Percentiles rank a stretch among this genome's conserved stretches.
Evolutionary conservation across 37 sponge, comb jelly and placozoan genomes (phyloP).

Genomic region (Aplysina aerophoba): DNA sequence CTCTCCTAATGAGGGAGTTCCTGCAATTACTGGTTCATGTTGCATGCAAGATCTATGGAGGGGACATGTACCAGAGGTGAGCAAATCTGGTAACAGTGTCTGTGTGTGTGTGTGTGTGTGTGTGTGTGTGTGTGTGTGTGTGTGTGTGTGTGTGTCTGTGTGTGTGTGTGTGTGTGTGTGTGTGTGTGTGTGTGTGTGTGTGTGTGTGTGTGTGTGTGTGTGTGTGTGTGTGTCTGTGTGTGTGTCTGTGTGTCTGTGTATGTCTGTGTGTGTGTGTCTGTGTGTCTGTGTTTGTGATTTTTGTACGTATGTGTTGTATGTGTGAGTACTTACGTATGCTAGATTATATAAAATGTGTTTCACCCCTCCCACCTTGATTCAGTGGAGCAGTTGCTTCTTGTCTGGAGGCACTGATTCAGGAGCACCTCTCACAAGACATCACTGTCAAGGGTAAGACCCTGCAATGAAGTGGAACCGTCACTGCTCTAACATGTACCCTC

Average conservation of each 20-base stretch:
- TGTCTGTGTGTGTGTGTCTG: neutral
- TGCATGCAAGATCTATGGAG: neutral
- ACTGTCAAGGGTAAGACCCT: no score
- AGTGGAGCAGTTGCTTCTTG: no score
- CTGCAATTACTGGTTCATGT: constrained; percentile 70
- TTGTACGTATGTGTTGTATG: neutral
- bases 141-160: neutral
- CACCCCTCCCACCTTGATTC: no score
- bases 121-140: neutral
- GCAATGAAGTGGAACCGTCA: no score
- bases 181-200: no score
- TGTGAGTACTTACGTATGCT: neutral
- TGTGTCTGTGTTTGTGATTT: neutral
- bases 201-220: no score
- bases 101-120: neutral
- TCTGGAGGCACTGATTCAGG: no score
- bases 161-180: no score
- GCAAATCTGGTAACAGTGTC: no score
- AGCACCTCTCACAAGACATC: no score
- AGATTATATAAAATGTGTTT: no score
- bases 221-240: neutral
- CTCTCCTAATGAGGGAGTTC: constrained; percentile 80
- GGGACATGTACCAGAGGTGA: neutral
- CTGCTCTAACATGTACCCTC: no score
- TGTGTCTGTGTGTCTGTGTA: neutral